A percentile compares a stretch with the other conserved stretches of the same genome.
phyloP scores from a whole-genome alignment of 2,888 invertebrate species.

The Meteorus cinctellus region DNA sequence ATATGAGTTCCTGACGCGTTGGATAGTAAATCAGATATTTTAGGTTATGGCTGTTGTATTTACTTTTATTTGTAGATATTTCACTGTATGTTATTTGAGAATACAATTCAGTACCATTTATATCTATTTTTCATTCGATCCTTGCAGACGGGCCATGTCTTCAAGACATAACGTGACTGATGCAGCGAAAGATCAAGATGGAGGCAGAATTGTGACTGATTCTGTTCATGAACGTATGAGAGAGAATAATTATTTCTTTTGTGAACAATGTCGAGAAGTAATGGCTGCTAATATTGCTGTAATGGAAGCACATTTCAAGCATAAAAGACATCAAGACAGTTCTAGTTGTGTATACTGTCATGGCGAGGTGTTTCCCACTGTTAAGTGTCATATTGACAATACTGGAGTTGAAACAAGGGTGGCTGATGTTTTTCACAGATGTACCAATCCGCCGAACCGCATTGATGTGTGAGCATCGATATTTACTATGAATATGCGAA shows the following conservation, averaged over 20 bases:
- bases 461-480: too few species aligned
- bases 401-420: conserved; percentile 50
- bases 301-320: conserved; percentile 65
- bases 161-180: neutral
- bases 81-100: too few species aligned
- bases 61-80: too few species aligned
- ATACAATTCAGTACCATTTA: neutral
- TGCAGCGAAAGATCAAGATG: neutral
- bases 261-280: conserved; percentile 59
- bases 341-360: conserved; percentile 62
- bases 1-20: too few species aligned
- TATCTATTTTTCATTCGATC: neutral
- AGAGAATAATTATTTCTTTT: conserved; percentile 54
- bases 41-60: too few species aligned
- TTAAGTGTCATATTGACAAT: conserved; percentile 46
- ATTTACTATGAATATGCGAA: too few species aligned
- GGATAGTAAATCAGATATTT: too few species aligned
- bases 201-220: conserved; percentile 55
- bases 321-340: conserved; percentile 57
- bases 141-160: conserved; percentile 23
- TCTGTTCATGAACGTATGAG: conserved; percentile 66
- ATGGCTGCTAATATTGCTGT: conserved; percentile 55
- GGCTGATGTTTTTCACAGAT: conserved; percentile 61
- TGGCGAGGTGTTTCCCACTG: conserved; percentile 64
- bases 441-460: conserved; percentile 47